phyloP scores from a whole-genome alignment of 1,140 invertebrate genomes.

The Archegozetes longisetosus region DNA sequence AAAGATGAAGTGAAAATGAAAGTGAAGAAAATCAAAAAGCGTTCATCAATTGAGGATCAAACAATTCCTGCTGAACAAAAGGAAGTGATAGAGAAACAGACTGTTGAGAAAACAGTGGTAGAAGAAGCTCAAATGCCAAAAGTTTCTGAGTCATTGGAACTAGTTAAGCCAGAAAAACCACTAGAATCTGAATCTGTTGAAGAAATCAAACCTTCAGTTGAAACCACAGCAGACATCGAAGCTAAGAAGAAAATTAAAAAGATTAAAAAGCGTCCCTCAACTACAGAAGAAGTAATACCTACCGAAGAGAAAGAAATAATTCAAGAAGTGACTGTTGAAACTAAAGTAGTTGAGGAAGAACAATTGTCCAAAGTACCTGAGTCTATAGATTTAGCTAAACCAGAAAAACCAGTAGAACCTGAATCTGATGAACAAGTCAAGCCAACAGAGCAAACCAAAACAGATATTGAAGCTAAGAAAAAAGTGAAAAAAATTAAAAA shows the following conservation, averaged over 20 bases:
- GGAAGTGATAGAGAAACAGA: too few species aligned
- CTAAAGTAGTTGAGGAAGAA: constrained; percentile 17
- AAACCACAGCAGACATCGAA: neutral
- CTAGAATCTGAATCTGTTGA: too few species aligned
- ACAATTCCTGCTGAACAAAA: too few species aligned
- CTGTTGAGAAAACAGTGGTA: too few species aligned
- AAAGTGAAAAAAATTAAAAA: constrained; percentile 1
- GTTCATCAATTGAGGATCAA: too few species aligned
- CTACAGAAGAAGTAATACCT: neutral
- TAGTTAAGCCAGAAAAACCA: too few species aligned
- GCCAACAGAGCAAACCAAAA: neutral
- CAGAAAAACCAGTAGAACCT: constrained; percentile 23
- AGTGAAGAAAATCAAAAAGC: too few species aligned
- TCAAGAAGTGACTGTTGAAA: constrained; percentile 24
- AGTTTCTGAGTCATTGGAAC: too few species aligned
- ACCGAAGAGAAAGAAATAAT: neutral
- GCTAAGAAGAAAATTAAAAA: constrained; percentile 15
- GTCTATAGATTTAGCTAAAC: constrained; percentile 5
- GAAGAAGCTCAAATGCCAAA: too few species aligned
- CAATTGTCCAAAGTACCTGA: constrained; percentile 13
- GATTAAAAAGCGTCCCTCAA: constrained; percentile 3
- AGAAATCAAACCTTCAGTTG: neutral
- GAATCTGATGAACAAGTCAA: constrained; percentile 18
- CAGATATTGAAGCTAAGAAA: neutral
- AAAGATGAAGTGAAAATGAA: too few species aligned